Evolutionary conservation across 1,140 invertebrate species (phyloP).

Genomic region (Ylistrum balloti): DNA sequence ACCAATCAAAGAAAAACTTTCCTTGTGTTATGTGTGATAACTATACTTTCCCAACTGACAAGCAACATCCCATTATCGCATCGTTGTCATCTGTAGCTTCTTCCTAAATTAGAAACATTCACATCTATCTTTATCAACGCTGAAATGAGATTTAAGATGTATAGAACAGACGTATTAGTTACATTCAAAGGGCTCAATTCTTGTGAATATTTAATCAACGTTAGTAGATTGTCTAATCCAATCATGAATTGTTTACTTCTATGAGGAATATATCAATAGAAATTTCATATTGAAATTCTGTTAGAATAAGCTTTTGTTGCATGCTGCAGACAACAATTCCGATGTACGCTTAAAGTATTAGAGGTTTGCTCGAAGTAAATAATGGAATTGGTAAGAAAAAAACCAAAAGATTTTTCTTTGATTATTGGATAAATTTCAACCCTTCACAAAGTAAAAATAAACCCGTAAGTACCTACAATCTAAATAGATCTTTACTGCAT

Average conservation of each 20-base stretch:
- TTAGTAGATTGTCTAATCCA: background rate
- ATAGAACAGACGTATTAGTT: background rate
- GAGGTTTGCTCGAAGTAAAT: too few species aligned
- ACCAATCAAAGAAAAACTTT: background rate
- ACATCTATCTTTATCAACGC: background rate
- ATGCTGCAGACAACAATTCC: too few species aligned
- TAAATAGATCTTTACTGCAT: too few species aligned
- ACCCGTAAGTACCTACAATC: too few species aligned
- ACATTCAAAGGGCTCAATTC: background rate
- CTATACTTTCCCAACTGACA: background rate
- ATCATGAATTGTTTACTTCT: background rate
- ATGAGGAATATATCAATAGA: too few species aligned
- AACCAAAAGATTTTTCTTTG: too few species aligned
- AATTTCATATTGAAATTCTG: background rate
- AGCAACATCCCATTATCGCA: background rate
- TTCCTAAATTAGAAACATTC: background rate
- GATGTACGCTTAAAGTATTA: too few species aligned
- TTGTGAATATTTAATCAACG: background rate
- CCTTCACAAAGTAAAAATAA: too few species aligned
- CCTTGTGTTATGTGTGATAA: background rate
- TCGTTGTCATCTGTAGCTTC: background rate
- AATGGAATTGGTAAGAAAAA: too few species aligned
- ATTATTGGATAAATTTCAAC: too few species aligned
- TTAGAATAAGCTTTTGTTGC: background rate
- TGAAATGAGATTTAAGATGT: background rate